These are phyloP conservation scores for Calosoma granatense DNA, from an alignment of 1,140 invertebrate genomes.

Conservation along the genomic window DNA sequence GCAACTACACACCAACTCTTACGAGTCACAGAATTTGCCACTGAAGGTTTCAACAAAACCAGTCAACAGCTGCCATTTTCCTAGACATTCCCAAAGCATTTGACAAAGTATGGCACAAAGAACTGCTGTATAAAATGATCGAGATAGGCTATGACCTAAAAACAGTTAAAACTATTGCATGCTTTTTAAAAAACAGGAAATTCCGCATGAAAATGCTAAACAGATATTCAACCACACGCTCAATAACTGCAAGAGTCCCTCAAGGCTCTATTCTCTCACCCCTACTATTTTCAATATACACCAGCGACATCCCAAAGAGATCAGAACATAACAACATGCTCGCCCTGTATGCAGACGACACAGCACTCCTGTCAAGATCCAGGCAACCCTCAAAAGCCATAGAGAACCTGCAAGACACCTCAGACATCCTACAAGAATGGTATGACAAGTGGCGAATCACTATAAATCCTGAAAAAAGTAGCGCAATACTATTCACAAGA, in stretches of 20 bases:
- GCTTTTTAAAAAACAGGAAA: constrained; percentile 14
- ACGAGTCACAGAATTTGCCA: constrained; percentile 15
- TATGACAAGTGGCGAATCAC: constrained; percentile 20
- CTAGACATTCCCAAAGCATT: constrained; percentile 23
- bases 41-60: constrained; percentile 16
- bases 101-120: constrained; percentile 22
- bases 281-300: constrained; percentile 20
- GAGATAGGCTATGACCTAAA: constrained; percentile 9
- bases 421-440: constrained; percentile 13
- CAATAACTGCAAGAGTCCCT: constrained; percentile 20
- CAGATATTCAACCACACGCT: neutral
- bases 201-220: constrained; percentile 13
- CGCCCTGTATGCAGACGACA: constrained; percentile 24
- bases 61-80: constrained; percentile 18
- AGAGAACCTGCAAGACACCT: constrained; percentile 13
- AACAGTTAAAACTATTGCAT: constrained; percentile 10
- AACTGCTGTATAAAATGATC: constrained; percentile 19
- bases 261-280: constrained; percentile 21
- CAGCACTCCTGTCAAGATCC: constrained; percentile 14
- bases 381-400: constrained; percentile 6
- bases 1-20: constrained; percentile 18
- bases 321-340: constrained; percentile 9
- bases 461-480: constrained; percentile 21
- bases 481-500: constrained; percentile 13
- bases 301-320: constrained; percentile 16